These are phyloP conservation scores for Cololabis saira DNA, from an alignment of 2,113 vertebrate species.

Conservation along the genomic window DNA sequence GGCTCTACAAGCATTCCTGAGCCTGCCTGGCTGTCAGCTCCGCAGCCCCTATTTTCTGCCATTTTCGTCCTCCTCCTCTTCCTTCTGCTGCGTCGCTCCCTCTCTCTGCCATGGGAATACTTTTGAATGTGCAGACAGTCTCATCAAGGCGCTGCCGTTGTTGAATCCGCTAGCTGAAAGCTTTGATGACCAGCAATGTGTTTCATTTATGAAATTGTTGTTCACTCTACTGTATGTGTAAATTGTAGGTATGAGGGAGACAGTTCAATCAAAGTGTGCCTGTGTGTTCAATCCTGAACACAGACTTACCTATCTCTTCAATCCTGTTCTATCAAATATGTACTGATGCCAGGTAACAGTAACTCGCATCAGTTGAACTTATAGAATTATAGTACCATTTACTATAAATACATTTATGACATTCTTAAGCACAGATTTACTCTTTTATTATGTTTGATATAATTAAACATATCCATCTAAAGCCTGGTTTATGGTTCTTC, in stretches of 20 bases:
- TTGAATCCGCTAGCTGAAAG: constrained; percentile 57
- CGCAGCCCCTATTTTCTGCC: constrained; percentile 60
- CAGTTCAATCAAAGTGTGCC: not conserved
- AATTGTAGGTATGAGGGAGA: constrained; percentile 15
- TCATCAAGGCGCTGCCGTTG: constrained; percentile 60
- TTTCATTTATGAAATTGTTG: constrained; percentile 47
- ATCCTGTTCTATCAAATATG: too few relatives aligned
- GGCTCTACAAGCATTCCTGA: constrained; percentile 46
- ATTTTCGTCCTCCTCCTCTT: constrained; percentile 46
- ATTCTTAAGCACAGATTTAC: not conserved
- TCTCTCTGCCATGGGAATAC: constrained; percentile 68
- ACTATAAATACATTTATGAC: too few relatives aligned
- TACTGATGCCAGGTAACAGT: too few relatives aligned
- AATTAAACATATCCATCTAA: not conserved
- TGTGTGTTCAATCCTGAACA: too few relatives aligned
- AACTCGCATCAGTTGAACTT: too few relatives aligned
- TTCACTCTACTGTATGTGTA: constrained; percentile 13
- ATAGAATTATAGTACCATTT: too few relatives aligned
- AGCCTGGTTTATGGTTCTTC: too few relatives aligned
- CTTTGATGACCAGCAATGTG: constrained; percentile 66
- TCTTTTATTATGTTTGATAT: not conserved
- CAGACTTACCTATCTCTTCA: too few relatives aligned
- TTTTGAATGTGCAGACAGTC: constrained; percentile 66
- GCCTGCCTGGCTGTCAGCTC: constrained; percentile 65
- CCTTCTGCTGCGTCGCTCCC: constrained; percentile 59